Percentiles rank a stretch among this genome's conserved stretches.
Conservation (phyloP, 2,888 invertebrate genomes). For the Drosophila fungiperda region DNA sequence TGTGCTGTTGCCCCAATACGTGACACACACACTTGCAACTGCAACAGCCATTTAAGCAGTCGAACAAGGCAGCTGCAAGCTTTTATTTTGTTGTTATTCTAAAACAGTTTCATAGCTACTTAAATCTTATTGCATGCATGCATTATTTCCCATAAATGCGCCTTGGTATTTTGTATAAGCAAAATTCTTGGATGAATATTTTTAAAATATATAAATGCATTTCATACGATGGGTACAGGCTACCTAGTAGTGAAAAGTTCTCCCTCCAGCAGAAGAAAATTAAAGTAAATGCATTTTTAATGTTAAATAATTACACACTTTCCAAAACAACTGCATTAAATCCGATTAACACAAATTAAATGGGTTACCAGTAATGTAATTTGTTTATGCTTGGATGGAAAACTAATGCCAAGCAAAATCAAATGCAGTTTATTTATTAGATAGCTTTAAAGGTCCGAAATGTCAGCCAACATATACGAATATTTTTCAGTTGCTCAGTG, state of each 20-base stretch:
- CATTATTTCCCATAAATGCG: not conserved
- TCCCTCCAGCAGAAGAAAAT: not conserved
- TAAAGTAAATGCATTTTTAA: not conserved
- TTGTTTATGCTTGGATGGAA: not conserved
- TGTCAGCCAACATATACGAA: not conserved
- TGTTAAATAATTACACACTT: not conserved
- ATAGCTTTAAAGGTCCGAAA: not conserved
- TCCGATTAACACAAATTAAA: not conserved
- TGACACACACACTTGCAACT: constrained; percentile 11
- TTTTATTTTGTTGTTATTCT: constrained; percentile 1
- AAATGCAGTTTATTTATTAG: not conserved
- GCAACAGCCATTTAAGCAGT: not conserved
- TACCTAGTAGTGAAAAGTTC: not conserved
- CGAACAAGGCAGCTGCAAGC: not conserved
- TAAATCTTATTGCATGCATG: constrained; percentile 2
- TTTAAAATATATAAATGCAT: not conserved
- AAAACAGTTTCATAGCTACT: constrained; percentile 5
- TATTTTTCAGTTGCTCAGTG: no score
- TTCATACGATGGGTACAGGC: not conserved
- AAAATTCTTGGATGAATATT: not conserved
- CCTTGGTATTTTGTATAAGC: no score
- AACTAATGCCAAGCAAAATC: not conserved
- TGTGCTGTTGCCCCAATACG: constrained; percentile 25
- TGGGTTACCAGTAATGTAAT: not conserved
- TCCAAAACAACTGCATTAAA: not conserved